These are phyloP conservation scores for Serripes groenlandicus DNA, from an alignment of 2,888 invertebrate genomes.

Conservation along the genomic window DNA sequence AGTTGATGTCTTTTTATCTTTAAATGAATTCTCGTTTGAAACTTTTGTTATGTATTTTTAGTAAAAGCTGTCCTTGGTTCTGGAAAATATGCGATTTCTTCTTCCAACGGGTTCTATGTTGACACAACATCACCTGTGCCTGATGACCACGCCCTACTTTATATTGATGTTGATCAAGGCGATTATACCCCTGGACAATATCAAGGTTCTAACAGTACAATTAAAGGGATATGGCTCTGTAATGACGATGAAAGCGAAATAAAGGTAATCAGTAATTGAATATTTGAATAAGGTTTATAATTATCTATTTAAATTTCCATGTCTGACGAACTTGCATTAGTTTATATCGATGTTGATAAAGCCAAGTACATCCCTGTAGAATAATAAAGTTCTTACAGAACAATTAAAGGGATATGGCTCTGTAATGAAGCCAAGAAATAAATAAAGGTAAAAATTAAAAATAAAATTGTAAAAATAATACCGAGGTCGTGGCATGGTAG, in stretches of 20 bases:
- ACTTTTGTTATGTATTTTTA: too few relatives aligned
- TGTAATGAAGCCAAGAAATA: too few relatives aligned
- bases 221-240: constrained; percentile 71
- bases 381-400: too few relatives aligned
- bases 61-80: constrained; percentile 73
- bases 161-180: constrained; percentile 71
- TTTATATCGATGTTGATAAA: neutral
- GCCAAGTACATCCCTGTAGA: too few relatives aligned
- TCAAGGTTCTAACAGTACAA: constrained; percentile 69
- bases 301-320: neutral
- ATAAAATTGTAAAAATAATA: too few relatives aligned
- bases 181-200: constrained; percentile 66
- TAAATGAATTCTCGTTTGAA: too few relatives aligned
- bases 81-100: constrained; percentile 55
- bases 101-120: constrained; percentile 71
- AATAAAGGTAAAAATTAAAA: too few relatives aligned
- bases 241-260: constrained; percentile 70
- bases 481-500: too few relatives aligned
- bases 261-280: constrained; percentile 48
- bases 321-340: neutral
- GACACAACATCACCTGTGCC: constrained; percentile 69
- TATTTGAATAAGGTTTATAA: neutral
- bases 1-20: too few relatives aligned
- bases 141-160: constrained; percentile 58
- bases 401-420: too few relatives aligned